These are phyloP conservation scores for Hyles vespertilio DNA, from an alignment of 1,140 invertebrate genomes.

Conservation along the genomic window DNA sequence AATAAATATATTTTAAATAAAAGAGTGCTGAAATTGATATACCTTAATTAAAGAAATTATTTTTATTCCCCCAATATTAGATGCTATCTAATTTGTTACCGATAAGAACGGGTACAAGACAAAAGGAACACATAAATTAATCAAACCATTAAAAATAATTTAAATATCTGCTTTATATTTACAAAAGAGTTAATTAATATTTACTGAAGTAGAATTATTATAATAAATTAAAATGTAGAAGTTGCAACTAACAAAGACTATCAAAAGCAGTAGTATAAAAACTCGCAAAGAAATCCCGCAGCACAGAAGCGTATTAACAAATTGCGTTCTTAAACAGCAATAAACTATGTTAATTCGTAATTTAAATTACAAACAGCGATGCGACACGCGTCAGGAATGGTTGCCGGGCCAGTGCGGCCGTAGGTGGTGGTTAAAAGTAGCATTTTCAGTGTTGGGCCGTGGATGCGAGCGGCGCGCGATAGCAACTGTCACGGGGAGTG, in stretches of 20 bases:
- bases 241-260: not conserved
- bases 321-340: slow-evolving; percentile 62
- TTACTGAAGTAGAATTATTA: too few species aligned
- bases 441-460: slow-evolving; percentile 28
- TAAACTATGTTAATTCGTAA: slow-evolving; percentile 63
- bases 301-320: slow-evolving; percentile 30
- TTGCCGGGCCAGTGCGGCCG: slow-evolving; percentile 21
- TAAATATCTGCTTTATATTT: too few species aligned
- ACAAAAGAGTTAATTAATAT: too few species aligned
- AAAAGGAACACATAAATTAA: too few species aligned
- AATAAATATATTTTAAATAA: too few species aligned
- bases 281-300: not conserved
- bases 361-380: slow-evolving; percentile 59
- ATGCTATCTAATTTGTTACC: too few species aligned
- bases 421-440: slow-evolving; percentile 40
- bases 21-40: too few species aligned
- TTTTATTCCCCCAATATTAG: not conserved
- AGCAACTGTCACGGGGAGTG: slow-evolving; percentile 33
- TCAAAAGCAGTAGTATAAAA: not conserved
- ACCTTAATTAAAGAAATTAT: not conserved
- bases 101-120: too few species aligned
- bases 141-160: too few species aligned
- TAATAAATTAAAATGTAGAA: not conserved
- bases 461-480: slow-evolving; percentile 26
- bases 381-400: slow-evolving; percentile 34